Percentiles rank a stretch among this genome's conserved stretches.
phyloP scores from a whole-genome alignment of 37 sponge, comb jelly and placozoan genomes.

The Diacarnus erythraeanus region DNA sequence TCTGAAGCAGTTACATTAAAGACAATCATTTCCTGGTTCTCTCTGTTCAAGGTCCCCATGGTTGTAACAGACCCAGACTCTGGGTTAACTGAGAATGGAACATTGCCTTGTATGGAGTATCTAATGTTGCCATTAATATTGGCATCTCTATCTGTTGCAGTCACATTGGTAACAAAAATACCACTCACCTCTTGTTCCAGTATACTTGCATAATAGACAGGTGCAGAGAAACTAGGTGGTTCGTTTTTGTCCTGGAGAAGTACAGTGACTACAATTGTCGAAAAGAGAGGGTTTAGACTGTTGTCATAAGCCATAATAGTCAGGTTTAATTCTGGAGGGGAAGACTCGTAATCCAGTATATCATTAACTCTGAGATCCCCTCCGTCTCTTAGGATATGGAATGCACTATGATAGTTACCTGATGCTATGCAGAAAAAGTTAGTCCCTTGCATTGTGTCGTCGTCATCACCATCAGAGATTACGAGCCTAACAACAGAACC shows the following conservation, averaged over 20 bases:
- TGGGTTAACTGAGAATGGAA: conserved; percentile 36
- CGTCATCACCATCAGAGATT: conserved; percentile 16
- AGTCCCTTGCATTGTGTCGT: conserved; percentile 28
- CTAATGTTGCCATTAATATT: conserved; percentile 20
- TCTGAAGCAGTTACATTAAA: conserved; percentile 58
- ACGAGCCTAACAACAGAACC: not conserved
- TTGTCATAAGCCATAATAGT: conserved; percentile 49
- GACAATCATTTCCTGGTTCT: conserved; percentile 3
- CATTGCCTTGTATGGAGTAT: conserved; percentile 18
- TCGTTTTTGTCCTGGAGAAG: conserved; percentile 39
- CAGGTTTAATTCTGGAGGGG: conserved; percentile 9
- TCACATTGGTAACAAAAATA: conserved; percentile 32
- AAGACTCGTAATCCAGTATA: conserved; percentile 46
- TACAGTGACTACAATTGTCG: conserved; percentile 18
- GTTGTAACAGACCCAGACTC: conserved; percentile 46
- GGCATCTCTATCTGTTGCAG: conserved; percentile 52
- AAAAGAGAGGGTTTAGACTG: conserved; percentile 45
- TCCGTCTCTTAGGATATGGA: conserved; percentile 2
- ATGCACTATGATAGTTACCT: conserved; percentile 29
- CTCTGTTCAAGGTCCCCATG: conserved; percentile 40
- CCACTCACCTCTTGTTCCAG: conserved; percentile 28
- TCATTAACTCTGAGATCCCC: conserved; percentile 12
- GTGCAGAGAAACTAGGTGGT: conserved; percentile 36
- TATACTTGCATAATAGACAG: conserved; percentile 35
- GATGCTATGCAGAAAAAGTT: conserved; percentile 52